Percentiles rank a stretch among this genome's conserved stretches.
Evolutionary conservation across 30 jellyfish, hydroid and myxozoan species (phyloP).

Genomic region (Cassiopea xamachana): DNA sequence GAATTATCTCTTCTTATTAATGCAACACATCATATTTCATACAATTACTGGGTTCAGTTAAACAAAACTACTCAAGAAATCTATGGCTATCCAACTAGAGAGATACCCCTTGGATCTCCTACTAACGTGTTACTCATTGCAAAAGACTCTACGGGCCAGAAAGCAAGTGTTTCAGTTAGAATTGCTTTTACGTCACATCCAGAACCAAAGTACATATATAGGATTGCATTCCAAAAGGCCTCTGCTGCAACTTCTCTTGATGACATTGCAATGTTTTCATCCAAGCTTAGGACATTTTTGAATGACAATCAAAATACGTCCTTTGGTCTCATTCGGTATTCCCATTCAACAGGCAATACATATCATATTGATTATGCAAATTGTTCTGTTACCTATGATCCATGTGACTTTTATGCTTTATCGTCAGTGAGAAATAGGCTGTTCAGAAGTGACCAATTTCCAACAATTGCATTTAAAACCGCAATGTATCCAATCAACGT

Average conservation of each 20-base stretch:
- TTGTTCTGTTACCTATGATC: constrained; percentile 82
- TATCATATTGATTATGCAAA: constrained; percentile 47
- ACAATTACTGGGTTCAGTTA: constrained; percentile 78
- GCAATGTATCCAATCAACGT: constrained; percentile 58
- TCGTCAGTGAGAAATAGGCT: constrained; percentile 31
- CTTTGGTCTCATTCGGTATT: constrained; percentile 54
- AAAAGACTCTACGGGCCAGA: constrained; percentile 72
- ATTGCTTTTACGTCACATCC: constrained; percentile 38
- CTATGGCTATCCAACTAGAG: constrained; percentile 71
- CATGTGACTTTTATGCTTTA: constrained; percentile 70
- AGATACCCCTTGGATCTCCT: background rate
- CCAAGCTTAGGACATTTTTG: constrained; percentile 15
- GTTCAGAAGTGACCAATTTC: constrained; percentile 29
- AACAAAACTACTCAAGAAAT: constrained; percentile 59
- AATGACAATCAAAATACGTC: constrained; percentile 7
- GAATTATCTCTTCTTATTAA: background rate
- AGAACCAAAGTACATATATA: constrained; percentile 64
- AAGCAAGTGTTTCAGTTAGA: constrained; percentile 36
- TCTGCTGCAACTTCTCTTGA: background rate
- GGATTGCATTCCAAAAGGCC: background rate
- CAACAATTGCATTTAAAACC: constrained; percentile 31
- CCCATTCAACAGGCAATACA: background rate
- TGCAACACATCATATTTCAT: constrained; percentile 4
- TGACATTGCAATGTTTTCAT: constrained; percentile 13
- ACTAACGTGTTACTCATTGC: constrained; percentile 49